A percentile compares a stretch with the other conserved stretches of the same genome.
These are phyloP conservation scores for Mugil cephalus DNA, from an alignment of 2,113 vertebrate species.

Conservation along the genomic window DNA sequence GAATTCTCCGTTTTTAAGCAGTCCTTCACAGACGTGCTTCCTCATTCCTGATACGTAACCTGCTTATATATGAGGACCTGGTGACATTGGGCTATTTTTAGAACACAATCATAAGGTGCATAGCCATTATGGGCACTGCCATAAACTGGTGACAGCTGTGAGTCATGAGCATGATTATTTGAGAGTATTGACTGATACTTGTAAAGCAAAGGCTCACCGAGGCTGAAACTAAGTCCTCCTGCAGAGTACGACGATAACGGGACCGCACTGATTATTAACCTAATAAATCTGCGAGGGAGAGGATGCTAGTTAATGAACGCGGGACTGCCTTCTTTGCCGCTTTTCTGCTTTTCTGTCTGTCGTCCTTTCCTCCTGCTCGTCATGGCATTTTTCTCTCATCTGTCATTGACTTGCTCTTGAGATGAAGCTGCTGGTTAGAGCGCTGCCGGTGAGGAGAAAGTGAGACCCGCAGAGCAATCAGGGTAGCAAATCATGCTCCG, in stretches of 20 bases:
- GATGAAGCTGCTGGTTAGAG: not conserved
- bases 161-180: constrained; percentile 64
- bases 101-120: constrained; percentile 53
- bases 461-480: not conserved
- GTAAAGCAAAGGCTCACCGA: constrained; percentile 45
- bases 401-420: not conserved
- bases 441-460: not conserved
- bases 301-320: constrained; percentile 5
- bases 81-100: constrained; percentile 62
- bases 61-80: constrained; percentile 24
- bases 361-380: not conserved
- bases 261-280: constrained; percentile 12
- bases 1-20: not conserved
- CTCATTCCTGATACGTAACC: constrained; percentile 14
- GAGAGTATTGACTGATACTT: constrained; percentile 59
- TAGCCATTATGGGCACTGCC: constrained; percentile 56
- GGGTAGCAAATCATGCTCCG: not conserved
- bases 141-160: constrained; percentile 62
- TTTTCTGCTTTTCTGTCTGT: constrained; percentile 6
- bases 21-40: not conserved
- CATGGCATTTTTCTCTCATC: not conserved
- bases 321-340: constrained; percentile 4
- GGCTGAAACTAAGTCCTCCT: constrained; percentile 16
- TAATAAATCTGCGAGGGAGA: constrained; percentile 15
- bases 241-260: constrained; percentile 36